These are phyloP conservation scores for Alloplasta piceator DNA, from an alignment of 2,888 invertebrate genomes.

Conservation along the genomic window DNA sequence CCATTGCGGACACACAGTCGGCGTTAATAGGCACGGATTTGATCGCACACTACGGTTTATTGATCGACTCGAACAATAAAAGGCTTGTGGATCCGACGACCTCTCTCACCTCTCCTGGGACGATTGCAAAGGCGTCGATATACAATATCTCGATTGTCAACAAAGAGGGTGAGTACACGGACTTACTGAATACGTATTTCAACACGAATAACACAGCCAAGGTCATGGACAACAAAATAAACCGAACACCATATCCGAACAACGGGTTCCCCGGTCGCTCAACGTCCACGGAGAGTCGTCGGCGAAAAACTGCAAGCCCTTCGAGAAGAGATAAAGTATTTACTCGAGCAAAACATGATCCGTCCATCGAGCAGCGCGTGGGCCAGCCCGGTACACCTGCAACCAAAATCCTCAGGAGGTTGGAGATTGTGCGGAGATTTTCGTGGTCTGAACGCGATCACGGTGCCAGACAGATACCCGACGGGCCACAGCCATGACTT, in stretches of 20 bases:
- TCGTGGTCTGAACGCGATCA: conserved; percentile 19
- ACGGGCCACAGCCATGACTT: background rate
- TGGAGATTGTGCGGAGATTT: conserved; percentile 44
- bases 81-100: conserved; percentile 22
- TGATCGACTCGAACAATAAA: conserved; percentile 49
- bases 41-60: conserved; percentile 39
- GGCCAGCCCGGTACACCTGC: conserved; percentile 13
- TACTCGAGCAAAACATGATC: background rate
- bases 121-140: background rate
- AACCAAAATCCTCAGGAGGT: conserved; percentile 4
- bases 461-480: conserved; percentile 30
- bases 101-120: background rate
- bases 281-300: background rate
- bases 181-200: background rate
- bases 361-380: conserved; percentile 14
- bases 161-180: background rate
- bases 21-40: conserved; percentile 55
- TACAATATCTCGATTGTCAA: background rate
- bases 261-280: background rate
- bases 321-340: background rate
- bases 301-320: background rate
- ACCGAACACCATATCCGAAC: background rate
- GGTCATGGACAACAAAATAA: background rate
- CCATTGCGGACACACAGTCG: conserved; percentile 47
- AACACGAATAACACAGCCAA: background rate